These are phyloP conservation scores for Trinectes maculatus DNA, from an alignment of 2,113 vertebrate genomes.

Conservation along the genomic window DNA sequence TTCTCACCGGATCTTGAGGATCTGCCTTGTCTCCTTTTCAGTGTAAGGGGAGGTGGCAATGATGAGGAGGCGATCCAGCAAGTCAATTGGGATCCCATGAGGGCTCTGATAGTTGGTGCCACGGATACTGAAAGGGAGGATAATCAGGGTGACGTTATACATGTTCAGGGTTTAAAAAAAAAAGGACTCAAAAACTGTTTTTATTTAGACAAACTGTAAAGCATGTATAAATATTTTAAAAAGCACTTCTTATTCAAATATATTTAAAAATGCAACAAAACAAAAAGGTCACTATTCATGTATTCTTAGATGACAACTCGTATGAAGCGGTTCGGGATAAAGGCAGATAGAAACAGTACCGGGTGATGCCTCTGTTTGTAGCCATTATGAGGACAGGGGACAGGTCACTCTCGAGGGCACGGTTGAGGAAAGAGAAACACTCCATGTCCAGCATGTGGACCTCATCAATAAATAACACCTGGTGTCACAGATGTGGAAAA, in stretches of 20 bases:
- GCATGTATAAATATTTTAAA: not conserved
- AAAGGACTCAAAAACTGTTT: not conserved
- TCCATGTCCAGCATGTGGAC: slow-evolving; percentile 96
- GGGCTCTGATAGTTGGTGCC: slow-evolving; percentile 94
- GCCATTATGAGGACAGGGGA: slow-evolving; percentile 94
- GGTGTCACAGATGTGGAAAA: slow-evolving; percentile 1
- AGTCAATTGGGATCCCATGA: slow-evolving; percentile 91
- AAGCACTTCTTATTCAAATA: not conserved
- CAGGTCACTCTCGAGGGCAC: slow-evolving; percentile 91
- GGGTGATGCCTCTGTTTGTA: slow-evolving; percentile 93
- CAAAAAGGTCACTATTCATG: not conserved
- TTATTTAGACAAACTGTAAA: too few species aligned
- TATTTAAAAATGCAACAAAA: not conserved
- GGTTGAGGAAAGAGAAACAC: slow-evolving; percentile 94
- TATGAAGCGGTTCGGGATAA: not conserved
- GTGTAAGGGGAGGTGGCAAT: slow-evolving; percentile 91
- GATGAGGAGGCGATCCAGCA: slow-evolving; percentile 91
- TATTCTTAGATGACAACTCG: not conserved
- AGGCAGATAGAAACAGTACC: slow-evolving; percentile 69
- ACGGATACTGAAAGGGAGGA: slow-evolving; percentile 82
- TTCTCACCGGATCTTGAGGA: slow-evolving; percentile 90
- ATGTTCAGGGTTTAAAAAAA: not conserved
- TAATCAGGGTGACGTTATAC: not conserved
- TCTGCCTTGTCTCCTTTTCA: slow-evolving; percentile 92
- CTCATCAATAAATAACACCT: slow-evolving; percentile 96